Evolutionary conservation across 2,113 vertebrate species (phyloP).

Genomic region (Podilymbus podiceps): DNA sequence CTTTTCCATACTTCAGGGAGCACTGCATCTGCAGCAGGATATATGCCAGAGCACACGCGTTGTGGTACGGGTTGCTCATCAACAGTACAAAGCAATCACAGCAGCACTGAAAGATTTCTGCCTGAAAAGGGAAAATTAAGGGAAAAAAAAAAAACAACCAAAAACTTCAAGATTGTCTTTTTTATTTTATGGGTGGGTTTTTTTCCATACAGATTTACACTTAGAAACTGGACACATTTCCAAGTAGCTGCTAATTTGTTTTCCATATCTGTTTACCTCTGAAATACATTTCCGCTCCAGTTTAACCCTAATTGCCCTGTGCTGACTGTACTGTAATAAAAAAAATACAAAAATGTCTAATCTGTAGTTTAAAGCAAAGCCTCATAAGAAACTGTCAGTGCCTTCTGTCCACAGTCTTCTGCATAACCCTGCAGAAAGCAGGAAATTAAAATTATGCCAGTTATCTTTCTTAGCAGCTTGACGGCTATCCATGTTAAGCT

Average conservation of each 20-base stretch:
- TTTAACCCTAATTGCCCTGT: background rate
- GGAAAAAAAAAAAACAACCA: background rate
- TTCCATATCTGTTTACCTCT: background rate
- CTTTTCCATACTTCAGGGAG: background rate
- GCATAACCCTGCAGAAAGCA: constrained; percentile 73
- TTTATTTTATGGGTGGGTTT: background rate
- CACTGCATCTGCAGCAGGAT: background rate
- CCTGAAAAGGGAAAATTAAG: background rate
- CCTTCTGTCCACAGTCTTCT: constrained; percentile 71
- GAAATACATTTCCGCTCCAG: background rate
- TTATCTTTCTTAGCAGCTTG: background rate
- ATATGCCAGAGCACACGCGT: background rate
- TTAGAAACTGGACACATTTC: background rate
- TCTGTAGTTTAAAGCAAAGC: background rate
- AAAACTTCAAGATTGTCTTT: background rate
- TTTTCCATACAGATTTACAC: background rate
- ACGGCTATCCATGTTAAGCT: background rate
- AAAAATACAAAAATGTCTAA: background rate
- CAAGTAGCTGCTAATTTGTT: background rate
- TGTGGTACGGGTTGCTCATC: background rate
- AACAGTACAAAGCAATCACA: background rate
- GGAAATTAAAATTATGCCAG: background rate
- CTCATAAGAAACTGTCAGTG: constrained; percentile 15
- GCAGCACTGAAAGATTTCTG: background rate
- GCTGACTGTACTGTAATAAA: background rate